Conservation (phyloP, 2,888 invertebrate species). For the Bombylius major region DNA sequence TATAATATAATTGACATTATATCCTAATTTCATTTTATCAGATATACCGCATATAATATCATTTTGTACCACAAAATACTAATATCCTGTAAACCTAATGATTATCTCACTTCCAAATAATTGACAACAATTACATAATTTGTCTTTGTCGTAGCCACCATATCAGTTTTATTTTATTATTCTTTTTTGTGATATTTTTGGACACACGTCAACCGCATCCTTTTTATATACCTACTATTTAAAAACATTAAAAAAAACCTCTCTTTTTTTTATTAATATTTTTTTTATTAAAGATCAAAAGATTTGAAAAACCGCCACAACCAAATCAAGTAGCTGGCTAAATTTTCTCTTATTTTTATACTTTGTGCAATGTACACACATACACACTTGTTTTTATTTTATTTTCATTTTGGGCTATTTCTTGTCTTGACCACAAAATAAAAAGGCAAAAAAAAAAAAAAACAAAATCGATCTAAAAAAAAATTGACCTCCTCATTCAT, state of each 20-base stretch:
- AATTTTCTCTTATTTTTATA: neutral
- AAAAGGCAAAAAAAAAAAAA: no score
- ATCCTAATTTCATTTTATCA: no score
- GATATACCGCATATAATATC: no score
- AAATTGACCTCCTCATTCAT: no score
- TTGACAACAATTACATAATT: conserved; percentile 8
- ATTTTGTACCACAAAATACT: no score
- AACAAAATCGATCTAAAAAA: no score
- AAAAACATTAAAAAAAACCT: neutral
- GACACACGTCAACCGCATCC: conserved; percentile 5
- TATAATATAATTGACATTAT: no score
- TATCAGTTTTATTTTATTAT: neutral
- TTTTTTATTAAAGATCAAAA: neutral
- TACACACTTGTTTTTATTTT: no score
- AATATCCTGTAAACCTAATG: neutral
- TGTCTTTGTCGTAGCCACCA: conserved; percentile 8
- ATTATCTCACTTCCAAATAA: conserved; percentile 2
- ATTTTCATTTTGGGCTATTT: no score
- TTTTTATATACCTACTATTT: neutral
- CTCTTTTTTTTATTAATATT: neutral
- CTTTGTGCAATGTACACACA: neutral
- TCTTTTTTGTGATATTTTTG: neutral
- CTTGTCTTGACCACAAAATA: no score
- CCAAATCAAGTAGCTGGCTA: neutral
- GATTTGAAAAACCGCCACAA: neutral